phyloP scores from a whole-genome alignment of 2,888 invertebrate species.

The Allolobophora icterica region DNA sequence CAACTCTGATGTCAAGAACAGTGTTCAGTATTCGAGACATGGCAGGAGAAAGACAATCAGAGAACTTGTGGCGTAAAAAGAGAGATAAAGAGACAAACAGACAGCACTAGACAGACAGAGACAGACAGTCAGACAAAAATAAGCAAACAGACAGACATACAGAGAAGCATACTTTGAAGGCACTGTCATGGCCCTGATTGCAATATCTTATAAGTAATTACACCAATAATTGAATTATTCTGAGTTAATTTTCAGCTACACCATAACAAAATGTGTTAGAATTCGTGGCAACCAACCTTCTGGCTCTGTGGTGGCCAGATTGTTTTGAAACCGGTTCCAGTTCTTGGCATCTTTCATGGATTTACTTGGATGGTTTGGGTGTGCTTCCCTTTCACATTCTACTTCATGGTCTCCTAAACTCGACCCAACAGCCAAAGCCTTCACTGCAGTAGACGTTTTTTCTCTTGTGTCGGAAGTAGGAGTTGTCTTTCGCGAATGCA shows the following conservation, averaged over 20 bases:
- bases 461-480: background rate
- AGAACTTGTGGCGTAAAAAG: too few species aligned
- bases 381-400: background rate
- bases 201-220: too few species aligned
- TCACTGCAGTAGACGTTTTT: background rate
- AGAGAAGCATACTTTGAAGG: background rate
- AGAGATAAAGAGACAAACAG: too few species aligned
- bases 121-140: too few species aligned
- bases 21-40: background rate
- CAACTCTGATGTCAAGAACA: background rate
- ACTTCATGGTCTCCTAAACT: background rate
- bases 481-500: background rate
- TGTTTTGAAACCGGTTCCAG: background rate
- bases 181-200: background rate
- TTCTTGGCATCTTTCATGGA: background rate
- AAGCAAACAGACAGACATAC: too few species aligned
- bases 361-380: background rate
- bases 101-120: too few species aligned
- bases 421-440: background rate
- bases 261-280: background rate
- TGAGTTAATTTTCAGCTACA: background rate
- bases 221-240: too few species aligned
- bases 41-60: background rate
- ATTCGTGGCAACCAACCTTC: background rate
- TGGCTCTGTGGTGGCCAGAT: background rate